Evolutionary conservation across 2,797 vertebrate genomes (phyloP).

Genomic region (Trachops cirrhosus): DNA sequence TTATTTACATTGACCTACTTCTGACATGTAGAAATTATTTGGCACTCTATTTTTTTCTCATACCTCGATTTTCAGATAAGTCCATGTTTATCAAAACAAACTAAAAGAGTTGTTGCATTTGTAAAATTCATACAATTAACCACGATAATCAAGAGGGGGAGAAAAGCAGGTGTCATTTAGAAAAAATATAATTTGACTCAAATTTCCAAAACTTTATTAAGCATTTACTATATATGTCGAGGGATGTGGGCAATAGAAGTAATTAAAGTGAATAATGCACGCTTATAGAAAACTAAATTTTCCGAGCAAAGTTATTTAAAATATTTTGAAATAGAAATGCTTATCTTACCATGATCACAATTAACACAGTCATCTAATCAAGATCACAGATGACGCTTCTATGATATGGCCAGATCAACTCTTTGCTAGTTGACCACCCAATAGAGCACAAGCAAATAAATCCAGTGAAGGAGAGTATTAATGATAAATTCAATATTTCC

Average conservation of each 20-base stretch:
- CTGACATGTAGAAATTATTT: conserved; percentile 25
- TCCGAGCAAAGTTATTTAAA: conserved; percentile 15
- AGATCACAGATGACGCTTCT: not conserved
- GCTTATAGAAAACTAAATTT: not conserved
- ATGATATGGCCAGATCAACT: not conserved
- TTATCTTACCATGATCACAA: not conserved
- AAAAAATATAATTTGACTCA: conserved; percentile 2
- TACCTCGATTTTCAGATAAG: not conserved
- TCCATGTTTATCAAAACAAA: not conserved
- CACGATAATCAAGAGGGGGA: not conserved
- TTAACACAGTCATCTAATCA: not conserved
- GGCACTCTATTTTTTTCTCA: not conserved
- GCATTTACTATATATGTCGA: not conserved
- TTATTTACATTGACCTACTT: not conserved
- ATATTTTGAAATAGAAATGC: not conserved
- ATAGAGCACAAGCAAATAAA: conserved; percentile 27
- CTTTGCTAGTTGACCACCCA: not conserved
- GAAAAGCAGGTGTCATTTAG: not conserved
- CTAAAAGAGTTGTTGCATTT: conserved; percentile 5
- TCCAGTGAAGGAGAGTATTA: not conserved
- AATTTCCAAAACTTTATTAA: conserved; percentile 15
- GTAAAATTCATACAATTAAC: conserved; percentile 5
- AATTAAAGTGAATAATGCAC: not conserved
- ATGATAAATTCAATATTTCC: not conserved
- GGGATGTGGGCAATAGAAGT: not conserved